A percentile compares a stretch with the other conserved stretches of the same genome.
These are phyloP conservation scores for Zaprionus kolodkinae DNA, from an alignment of 1,140 invertebrate genomes.

Conservation along the genomic window DNA sequence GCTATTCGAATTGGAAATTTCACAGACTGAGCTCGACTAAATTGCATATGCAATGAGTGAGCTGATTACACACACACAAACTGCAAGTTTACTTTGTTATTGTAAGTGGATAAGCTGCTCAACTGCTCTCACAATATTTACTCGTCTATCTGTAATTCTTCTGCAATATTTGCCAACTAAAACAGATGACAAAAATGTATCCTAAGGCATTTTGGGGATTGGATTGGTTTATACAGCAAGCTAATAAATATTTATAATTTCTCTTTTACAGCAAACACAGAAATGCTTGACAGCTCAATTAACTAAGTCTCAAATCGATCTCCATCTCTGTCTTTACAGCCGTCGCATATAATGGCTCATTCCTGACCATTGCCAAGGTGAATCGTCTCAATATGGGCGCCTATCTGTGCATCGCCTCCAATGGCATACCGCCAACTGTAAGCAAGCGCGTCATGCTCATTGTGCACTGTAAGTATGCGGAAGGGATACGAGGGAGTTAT, in stretches of 20 bases:
- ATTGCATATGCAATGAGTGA: slow-evolving; percentile 50
- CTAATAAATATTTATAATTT: slow-evolving; percentile 1
- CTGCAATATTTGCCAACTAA: background rate
- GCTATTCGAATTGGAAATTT: slow-evolving; percentile 40
- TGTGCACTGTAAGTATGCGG: slow-evolving; percentile 91
- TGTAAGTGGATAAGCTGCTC: background rate
- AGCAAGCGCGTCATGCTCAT: slow-evolving; percentile 94
- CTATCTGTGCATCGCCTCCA: slow-evolving; percentile 94
- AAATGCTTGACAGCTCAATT: slow-evolving; percentile 4
- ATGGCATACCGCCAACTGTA: slow-evolving; percentile 93
- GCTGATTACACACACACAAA: slow-evolving; percentile 38
- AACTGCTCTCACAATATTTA: slow-evolving; percentile 15
- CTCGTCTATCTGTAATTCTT: slow-evolving; percentile 7
- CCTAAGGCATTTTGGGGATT: background rate
- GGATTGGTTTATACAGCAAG: background rate
- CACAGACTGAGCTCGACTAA: slow-evolving; percentile 1
- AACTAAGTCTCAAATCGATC: background rate
- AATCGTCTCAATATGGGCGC: slow-evolving; percentile 95
- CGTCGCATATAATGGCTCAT: slow-evolving; percentile 88
- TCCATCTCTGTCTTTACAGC: slow-evolving; percentile 84
- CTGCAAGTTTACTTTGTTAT: slow-evolving; percentile 15
- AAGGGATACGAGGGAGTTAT: background rate
- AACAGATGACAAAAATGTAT: background rate
- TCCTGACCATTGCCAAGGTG: slow-evolving; percentile 91
- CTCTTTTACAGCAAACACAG: background rate